A percentile compares a stretch with the other conserved stretches of the same genome.
These are phyloP conservation scores for Ophiodon elongatus DNA, from an alignment of 2,113 vertebrate genomes.

Conservation along the genomic window DNA sequence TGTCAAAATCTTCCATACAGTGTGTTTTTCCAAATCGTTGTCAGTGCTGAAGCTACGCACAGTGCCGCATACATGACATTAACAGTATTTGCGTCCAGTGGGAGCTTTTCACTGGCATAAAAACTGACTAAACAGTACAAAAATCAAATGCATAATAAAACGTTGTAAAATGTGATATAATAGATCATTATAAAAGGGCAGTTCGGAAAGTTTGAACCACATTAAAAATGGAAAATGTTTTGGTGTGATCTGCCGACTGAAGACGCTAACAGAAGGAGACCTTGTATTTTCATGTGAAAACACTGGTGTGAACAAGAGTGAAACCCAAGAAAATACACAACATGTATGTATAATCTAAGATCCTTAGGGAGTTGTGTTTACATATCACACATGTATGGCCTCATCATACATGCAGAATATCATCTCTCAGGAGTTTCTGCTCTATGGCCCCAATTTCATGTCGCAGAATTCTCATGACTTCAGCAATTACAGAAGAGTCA, in stretches of 20 bases:
- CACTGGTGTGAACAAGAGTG: background rate
- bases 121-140: background rate
- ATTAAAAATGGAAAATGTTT: background rate
- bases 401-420: background rate
- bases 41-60: background rate
- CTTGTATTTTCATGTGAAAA: background rate
- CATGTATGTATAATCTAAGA: background rate
- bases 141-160: background rate
- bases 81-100: background rate
- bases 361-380: background rate
- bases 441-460: background rate
- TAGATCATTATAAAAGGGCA: background rate
- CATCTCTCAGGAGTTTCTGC: background rate
- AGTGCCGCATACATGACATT: background rate
- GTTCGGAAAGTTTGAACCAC: background rate
- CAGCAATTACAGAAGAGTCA: background rate
- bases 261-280: background rate
- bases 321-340: background rate
- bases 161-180: background rate
- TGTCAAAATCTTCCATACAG: background rate
- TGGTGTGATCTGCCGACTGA: background rate
- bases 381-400: background rate
- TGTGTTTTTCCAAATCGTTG: background rate
- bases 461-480: background rate
- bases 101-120: background rate